Conservation (phyloP, 2,113 vertebrate species). For the Epinephelus lanceolatus region DNA sequence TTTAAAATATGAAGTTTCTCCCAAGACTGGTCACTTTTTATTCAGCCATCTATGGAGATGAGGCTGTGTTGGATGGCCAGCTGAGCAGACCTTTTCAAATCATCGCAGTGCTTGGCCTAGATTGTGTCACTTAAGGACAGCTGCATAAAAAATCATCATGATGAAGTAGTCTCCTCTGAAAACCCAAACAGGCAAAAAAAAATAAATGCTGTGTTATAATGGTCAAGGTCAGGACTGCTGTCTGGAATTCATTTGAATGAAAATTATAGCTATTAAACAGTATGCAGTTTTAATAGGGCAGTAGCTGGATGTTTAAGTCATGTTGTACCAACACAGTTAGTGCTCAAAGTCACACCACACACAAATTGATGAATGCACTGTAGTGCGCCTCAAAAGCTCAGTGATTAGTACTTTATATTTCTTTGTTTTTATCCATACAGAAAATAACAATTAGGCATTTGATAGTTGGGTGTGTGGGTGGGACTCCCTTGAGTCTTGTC, state of each 20-base stretch:
- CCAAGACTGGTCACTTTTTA: conserved; percentile 52
- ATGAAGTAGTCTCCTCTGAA: conserved; percentile 34
- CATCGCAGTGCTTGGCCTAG: conserved; percentile 40
- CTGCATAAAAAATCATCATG: conserved; percentile 27
- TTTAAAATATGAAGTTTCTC: conserved; percentile 62
- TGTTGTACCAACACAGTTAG: not conserved
- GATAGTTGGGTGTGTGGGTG: no score
- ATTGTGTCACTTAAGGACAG: conserved; percentile 48
- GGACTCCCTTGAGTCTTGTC: no score
- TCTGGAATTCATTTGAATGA: not conserved
- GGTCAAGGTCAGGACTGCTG: conserved; percentile 20
- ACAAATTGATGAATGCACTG: not conserved
- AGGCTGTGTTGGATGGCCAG: conserved; percentile 34
- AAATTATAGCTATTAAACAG: conserved; percentile 1
- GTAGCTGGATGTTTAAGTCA: not conserved
- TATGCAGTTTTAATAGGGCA: not conserved
- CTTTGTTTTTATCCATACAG: not conserved
- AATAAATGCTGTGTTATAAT: not conserved
- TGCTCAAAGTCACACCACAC: not conserved
- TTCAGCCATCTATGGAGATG: conserved; percentile 49
- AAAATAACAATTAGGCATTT: not conserved
- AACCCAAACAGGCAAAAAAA: conserved; percentile 17
- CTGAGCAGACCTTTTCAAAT: conserved; percentile 48
- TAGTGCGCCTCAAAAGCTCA: not conserved
- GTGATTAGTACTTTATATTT: not conserved